Conservation (phyloP, 2,888 invertebrate species). For the Notocelia uddmanniana region DNA sequence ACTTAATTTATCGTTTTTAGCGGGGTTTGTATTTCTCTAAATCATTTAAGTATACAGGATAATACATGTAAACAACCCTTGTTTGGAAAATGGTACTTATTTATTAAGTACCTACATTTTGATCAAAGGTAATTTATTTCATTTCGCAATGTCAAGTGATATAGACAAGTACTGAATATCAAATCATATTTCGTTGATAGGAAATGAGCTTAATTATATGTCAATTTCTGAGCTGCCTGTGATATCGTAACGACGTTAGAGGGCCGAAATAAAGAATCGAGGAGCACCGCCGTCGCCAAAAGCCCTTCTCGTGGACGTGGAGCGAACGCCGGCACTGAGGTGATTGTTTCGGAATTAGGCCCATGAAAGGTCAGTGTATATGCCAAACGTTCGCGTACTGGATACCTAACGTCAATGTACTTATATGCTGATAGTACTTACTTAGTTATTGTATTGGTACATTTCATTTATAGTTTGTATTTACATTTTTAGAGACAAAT, state of each 20-base stretch:
- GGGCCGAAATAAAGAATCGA: not conserved
- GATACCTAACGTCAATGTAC: not conserved
- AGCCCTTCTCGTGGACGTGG: not conserved
- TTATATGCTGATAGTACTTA: not conserved
- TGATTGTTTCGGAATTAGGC: constrained; percentile 31
- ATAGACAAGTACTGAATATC: not conserved
- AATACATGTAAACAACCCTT: too few species aligned
- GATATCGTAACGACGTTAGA: not conserved
- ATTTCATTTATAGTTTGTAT: too few species aligned
- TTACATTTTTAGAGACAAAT: too few species aligned
- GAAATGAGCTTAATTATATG: not conserved
- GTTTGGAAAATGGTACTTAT: too few species aligned
- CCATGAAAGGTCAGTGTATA: constrained; percentile 36
- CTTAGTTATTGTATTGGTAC: too few species aligned
- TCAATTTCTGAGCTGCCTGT: not conserved
- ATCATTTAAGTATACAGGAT: too few species aligned
- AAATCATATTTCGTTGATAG: not conserved
- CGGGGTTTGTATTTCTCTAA: too few species aligned
- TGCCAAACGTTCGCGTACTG: constrained; percentile 7
- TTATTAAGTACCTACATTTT: not conserved
- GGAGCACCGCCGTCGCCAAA: not conserved
- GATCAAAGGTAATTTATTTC: not conserved
- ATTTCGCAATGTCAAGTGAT: not conserved
- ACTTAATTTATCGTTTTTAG: too few species aligned
- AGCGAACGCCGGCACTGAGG: constrained; percentile 14